Percentiles rank a stretch among this genome's conserved stretches.
Evolutionary conservation across 2,888 invertebrate species (phyloP).

Genomic region (Caenorhabditis sinica): DNA sequence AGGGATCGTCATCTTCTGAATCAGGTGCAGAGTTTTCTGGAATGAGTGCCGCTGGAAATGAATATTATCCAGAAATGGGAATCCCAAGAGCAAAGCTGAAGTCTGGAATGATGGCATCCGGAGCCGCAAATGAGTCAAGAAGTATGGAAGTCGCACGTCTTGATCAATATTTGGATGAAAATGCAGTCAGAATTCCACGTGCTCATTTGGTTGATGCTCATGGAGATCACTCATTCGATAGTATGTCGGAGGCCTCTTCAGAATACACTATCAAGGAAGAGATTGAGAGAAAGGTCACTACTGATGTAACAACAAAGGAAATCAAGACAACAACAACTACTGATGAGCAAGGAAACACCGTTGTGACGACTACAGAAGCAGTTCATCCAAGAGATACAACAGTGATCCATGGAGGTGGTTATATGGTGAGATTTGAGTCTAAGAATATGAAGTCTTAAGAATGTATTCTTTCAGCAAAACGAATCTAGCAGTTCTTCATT

Average conservation of each 20-base stretch:
- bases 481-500: constrained; percentile 39
- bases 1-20: constrained; percentile 81
- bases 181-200: constrained; percentile 81
- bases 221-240: constrained; percentile 73
- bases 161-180: constrained; percentile 79
- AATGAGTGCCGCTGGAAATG: constrained; percentile 75
- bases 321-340: constrained; percentile 80
- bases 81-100: constrained; percentile 83
- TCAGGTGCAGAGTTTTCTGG: constrained; percentile 80
- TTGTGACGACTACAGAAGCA: constrained; percentile 68
- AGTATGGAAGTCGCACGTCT: constrained; percentile 77
- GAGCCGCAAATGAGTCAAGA: constrained; percentile 21
- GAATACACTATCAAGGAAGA: constrained; percentile 83
- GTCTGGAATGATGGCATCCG: constrained; percentile 47
- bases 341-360: constrained; percentile 77
- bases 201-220: constrained; percentile 76
- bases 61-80: constrained; percentile 82
- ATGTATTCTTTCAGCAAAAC: constrained; percentile 23
- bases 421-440: constrained; percentile 23
- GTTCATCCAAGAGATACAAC: constrained; percentile 62
- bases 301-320: constrained; percentile 82
- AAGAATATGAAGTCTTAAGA: background rate
- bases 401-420: constrained; percentile 35
- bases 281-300: constrained; percentile 81
- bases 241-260: constrained; percentile 76